Evolutionary conservation across 2,113 vertebrate species (phyloP).

Genomic region (Climacteris rufus): DNA sequence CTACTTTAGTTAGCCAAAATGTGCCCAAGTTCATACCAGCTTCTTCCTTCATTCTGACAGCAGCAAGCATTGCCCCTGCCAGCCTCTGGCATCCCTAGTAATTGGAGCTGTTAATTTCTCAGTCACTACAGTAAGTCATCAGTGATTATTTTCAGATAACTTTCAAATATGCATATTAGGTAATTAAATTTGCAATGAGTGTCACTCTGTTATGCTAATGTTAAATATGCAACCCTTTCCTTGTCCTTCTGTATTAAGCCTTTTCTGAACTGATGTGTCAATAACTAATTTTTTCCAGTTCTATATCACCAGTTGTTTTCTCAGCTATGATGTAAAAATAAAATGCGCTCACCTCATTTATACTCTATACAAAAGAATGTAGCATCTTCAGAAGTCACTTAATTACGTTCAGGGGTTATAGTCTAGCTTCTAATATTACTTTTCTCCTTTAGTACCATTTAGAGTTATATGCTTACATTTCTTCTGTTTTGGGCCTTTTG

Average conservation of each 20-base stretch:
- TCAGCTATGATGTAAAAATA: neutral
- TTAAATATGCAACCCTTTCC: neutral
- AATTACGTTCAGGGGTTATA: neutral
- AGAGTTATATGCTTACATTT: neutral
- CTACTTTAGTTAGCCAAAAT: neutral
- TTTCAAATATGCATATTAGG: slow-evolving; percentile 35
- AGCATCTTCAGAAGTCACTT: neutral
- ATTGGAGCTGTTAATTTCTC: neutral
- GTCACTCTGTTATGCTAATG: neutral
- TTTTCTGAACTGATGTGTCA: slow-evolving; percentile 19
- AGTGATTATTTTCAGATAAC: neutral
- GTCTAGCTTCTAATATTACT: neutral
- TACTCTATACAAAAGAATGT: neutral
- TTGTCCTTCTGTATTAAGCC: slow-evolving; percentile 22
- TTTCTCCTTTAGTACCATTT: neutral
- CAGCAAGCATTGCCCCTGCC: neutral
- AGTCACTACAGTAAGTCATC: neutral
- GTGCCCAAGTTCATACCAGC: neutral
- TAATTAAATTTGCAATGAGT: slow-evolving; percentile 33
- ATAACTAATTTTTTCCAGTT: slow-evolving; percentile 33
- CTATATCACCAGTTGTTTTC: slow-evolving; percentile 8
- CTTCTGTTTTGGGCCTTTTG: neutral
- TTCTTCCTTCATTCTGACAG: neutral
- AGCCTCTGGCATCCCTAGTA: neutral
- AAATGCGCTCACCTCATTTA: neutral